phyloP scores from a whole-genome alignment of 2,888 invertebrate species.

The Callinectes sapidus region DNA sequence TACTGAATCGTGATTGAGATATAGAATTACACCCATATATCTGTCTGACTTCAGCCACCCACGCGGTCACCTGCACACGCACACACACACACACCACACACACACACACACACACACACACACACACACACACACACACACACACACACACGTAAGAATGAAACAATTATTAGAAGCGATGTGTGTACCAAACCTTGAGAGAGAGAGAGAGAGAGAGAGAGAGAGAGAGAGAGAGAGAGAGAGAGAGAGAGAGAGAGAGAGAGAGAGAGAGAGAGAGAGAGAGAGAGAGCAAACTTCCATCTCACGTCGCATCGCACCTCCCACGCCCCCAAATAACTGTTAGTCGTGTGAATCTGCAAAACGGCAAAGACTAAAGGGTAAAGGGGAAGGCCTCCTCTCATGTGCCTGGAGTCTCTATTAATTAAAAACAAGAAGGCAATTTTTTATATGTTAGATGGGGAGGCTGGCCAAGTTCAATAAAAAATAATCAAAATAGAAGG shows the following conservation, averaged over 20 bases:
- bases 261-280: no score
- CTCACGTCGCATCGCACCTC: neutral
- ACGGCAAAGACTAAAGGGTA: neutral
- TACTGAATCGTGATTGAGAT: slow-evolving; percentile 35
- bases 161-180: no score
- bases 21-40: slow-evolving; percentile 37
- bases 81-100: slow-evolving; percentile 21
- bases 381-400: neutral
- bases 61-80: neutral
- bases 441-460: no score
- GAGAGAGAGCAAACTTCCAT: no score
- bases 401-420: neutral
- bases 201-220: no score
- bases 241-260: no score
- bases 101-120: slow-evolving; percentile 12
- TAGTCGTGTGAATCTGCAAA: neutral
- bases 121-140: neutral
- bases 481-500: no score
- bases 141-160: neutral
- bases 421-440: neutral
- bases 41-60: neutral
- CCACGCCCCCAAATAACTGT: neutral
- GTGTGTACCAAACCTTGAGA: no score
- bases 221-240: no score
- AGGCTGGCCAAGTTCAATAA: no score